Evolutionary conservation across 2,797 vertebrate species (phyloP), one percentile per base, ranked within the genome.

Genomic region (Pangasius mekongensis): DNA sequence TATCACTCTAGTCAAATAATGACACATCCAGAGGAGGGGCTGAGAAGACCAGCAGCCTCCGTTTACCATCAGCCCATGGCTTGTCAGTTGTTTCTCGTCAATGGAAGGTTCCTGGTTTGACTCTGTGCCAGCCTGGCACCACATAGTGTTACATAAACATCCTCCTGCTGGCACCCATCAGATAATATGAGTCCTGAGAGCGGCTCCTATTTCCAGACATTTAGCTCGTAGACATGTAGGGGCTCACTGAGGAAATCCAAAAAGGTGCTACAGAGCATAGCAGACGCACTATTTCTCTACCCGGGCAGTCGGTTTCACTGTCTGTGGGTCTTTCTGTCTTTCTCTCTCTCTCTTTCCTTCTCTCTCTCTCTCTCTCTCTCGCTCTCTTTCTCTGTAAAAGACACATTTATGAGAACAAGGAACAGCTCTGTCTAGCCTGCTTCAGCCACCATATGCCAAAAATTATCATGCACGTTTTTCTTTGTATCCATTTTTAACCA

Each of bases 401-500:
- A 94, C 92, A 94, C 92, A 93, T 91, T 92, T 92, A 93, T 93
- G 91, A 92, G 96, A 95, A 97, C 96, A 97, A 96, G 96, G 95
- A 93, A 92, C 93, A 94, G 93, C 93, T 94, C 93, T 97, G 96
- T 96, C 93, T 95, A 52, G 91, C 91, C 71, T 14, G 66, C 80
- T 86, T 90, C 93, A 90, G 91, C 93, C 92, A 89, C 93, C 95
- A 95, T 95, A 94, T 96, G 96, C 96, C 95, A 96, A 94, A 96
- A 96, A 96, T 96, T 93, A 96, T 95, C 96, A 95, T 95, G 96
- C 95, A 96, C 95, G 94, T 96, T 96, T 96, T 95, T 95, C 95
- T 97, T 96, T 96, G 95, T 96, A 95, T 96, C 95, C 95, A 95
- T 96, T 95, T 96, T 96, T 95, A 95, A 95, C 95, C 95, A 94